Evolutionary conservation across 2,113 vertebrate genomes (phyloP).

Genomic region (Elephantulus edwardii): DNA sequence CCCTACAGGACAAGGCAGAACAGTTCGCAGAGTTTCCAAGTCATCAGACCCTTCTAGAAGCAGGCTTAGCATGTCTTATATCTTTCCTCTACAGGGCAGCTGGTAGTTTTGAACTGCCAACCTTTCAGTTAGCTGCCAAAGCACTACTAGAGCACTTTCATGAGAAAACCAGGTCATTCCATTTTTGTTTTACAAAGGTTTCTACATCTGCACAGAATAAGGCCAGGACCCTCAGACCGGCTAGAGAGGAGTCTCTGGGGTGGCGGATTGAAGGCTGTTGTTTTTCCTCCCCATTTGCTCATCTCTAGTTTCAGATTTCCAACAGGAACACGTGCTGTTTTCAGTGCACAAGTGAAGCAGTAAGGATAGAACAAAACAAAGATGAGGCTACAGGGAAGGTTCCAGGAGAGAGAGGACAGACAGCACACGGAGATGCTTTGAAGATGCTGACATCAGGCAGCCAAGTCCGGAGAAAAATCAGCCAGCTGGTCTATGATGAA

Average conservation of each 20-base stretch:
- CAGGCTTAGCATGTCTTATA: not conserved
- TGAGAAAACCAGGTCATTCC: not conserved
- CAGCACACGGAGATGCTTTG: accelerated
- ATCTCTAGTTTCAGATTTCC: not conserved
- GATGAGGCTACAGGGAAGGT: not conserved
- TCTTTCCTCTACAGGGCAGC: not conserved
- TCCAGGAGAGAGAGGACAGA: not conserved
- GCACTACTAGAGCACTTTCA: not conserved
- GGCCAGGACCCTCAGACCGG: not conserved
- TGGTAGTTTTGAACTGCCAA: not conserved
- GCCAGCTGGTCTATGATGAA: no score
- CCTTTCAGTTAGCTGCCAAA: not conserved
- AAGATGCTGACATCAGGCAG: not conserved
- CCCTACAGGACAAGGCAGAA: not conserved
- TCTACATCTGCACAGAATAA: not conserved
- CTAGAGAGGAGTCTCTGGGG: not conserved
- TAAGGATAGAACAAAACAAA: not conserved
- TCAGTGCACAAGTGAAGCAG: not conserved
- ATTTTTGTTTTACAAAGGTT: not conserved
- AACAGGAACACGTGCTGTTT: not conserved
- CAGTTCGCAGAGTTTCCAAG: not conserved
- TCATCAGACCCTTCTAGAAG: not conserved
- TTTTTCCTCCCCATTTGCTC: no score
- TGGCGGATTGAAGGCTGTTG: not conserved
- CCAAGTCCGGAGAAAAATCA: not conserved